Evolutionary conservation across 2,113 vertebrate species (phyloP).

Genomic region (Crotalus helleri): DNA sequence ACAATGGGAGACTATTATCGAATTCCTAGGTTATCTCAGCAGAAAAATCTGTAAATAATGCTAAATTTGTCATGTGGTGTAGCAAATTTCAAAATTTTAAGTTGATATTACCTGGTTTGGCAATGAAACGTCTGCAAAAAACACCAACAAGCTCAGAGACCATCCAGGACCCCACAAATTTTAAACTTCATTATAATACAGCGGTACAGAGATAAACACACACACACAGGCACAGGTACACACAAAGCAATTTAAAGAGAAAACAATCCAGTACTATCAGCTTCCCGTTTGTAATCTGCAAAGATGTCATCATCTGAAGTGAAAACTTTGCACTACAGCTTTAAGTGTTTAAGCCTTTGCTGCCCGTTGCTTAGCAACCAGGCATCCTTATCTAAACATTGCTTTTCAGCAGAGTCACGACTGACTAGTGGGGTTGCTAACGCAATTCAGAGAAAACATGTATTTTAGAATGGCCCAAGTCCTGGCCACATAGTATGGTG

Average conservation of each 20-base stretch:
- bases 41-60: not conserved
- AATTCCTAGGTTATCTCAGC: not conserved
- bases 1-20: not conserved
- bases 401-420: constrained; percentile 87
- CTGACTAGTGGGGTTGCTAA: constrained; percentile 79
- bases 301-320: constrained; percentile 13
- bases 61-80: not conserved
- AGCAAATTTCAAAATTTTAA: not conserved
- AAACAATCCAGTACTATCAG: not conserved
- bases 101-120: not conserved
- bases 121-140: not conserved
- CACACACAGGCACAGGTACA: not conserved
- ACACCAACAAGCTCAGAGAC: not conserved
- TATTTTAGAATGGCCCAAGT: constrained; percentile 32
- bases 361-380: constrained; percentile 82
- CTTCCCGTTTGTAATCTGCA: not conserved
- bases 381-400: constrained; percentile 84
- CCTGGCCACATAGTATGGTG: constrained; percentile 26
- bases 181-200: not conserved
- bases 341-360: constrained; percentile 75
- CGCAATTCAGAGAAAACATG: constrained; percentile 49
- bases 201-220: not conserved
- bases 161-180: not conserved
- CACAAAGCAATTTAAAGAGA: not conserved
- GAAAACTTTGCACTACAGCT: constrained; percentile 33